Conservation (phyloP, 2,797 vertebrate genomes). For the Pempheris klunzingeri region DNA sequence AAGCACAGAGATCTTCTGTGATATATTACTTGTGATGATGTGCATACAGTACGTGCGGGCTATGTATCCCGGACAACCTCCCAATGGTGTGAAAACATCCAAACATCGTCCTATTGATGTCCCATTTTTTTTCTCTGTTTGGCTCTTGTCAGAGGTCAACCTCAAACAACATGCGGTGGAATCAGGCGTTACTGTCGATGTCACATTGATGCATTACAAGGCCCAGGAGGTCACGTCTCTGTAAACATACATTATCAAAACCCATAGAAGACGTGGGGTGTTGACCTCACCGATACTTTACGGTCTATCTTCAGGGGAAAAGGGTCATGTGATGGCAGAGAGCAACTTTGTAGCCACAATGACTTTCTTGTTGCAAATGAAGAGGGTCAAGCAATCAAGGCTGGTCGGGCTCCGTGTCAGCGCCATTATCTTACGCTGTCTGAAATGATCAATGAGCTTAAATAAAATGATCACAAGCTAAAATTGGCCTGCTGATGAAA, state of each 20-base stretch:
- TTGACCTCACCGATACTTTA: slow-evolving; percentile 89
- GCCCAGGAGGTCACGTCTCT: slow-evolving; percentile 96
- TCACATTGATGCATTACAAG: slow-evolving; percentile 98
- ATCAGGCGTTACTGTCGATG: slow-evolving; percentile 95
- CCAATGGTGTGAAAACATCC: slow-evolving; percentile 76
- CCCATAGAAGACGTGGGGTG: slow-evolving; percentile 94
- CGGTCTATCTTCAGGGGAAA: slow-evolving; percentile 83
- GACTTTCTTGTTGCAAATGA: slow-evolving; percentile 91
- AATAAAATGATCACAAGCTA: slow-evolving; percentile 95
- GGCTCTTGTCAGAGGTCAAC: slow-evolving; percentile 89
- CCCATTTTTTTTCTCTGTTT: slow-evolving; percentile 82
- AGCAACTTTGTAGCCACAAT: slow-evolving; percentile 82
- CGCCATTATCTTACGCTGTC: slow-evolving; percentile 90
- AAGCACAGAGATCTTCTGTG: slow-evolving; percentile 45
- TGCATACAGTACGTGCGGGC: slow-evolving; percentile 73
- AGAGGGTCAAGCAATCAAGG: slow-evolving; percentile 95
- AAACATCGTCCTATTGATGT: slow-evolving; percentile 87
- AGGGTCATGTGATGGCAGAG: slow-evolving; percentile 71
- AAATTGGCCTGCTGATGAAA: slow-evolving; percentile 95
- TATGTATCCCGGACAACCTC: slow-evolving; percentile 64
- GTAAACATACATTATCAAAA: slow-evolving; percentile 99
- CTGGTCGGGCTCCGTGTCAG: slow-evolving; percentile 89
- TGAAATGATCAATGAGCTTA: slow-evolving; percentile 94
- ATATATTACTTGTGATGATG: slow-evolving; percentile 74
- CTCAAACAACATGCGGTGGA: slow-evolving; percentile 87